A percentile compares a stretch with the other conserved stretches of the same genome.
phyloP scores from a whole-genome alignment of 2,797 vertebrate genomes.

The Benthosema pterotum region DNA sequence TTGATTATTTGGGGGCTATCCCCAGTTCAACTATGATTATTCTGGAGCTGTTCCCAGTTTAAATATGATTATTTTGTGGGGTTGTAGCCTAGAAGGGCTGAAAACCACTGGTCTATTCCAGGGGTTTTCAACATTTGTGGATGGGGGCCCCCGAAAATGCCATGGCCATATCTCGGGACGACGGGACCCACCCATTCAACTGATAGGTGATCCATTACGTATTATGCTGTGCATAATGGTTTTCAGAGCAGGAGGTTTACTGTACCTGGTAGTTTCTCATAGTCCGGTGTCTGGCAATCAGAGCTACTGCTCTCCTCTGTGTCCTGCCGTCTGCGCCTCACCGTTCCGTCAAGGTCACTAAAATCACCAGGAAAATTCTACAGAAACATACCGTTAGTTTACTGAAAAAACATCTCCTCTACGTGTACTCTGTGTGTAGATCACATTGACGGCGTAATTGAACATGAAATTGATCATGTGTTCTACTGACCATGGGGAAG shows the following conservation, averaged over 20 bases:
- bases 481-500: constrained; percentile 80
- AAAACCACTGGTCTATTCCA: too few relatives aligned
- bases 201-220: not conserved
- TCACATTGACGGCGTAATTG: not conserved
- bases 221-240: not conserved
- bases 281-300: constrained; percentile 87
- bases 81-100: too few relatives aligned
- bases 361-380: constrained; percentile 86
- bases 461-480: not conserved
- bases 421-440: too few relatives aligned
- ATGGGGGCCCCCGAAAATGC: too few relatives aligned
- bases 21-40: too few relatives aligned
- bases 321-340: constrained; percentile 77
- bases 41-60: too few relatives aligned
- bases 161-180: too few relatives aligned
- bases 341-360: constrained; percentile 83
- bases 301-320: constrained; percentile 91
- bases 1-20: too few relatives aligned
- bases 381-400: not conserved
- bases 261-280: constrained; percentile 86
- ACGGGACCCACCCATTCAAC: too few relatives aligned
- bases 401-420: too few relatives aligned
- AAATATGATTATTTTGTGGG: too few relatives aligned
- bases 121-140: too few relatives aligned
- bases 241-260: not conserved